Evolutionary conservation across 2,113 vertebrate species (phyloP).

Genomic region (Chloropsis hardwickii): DNA sequence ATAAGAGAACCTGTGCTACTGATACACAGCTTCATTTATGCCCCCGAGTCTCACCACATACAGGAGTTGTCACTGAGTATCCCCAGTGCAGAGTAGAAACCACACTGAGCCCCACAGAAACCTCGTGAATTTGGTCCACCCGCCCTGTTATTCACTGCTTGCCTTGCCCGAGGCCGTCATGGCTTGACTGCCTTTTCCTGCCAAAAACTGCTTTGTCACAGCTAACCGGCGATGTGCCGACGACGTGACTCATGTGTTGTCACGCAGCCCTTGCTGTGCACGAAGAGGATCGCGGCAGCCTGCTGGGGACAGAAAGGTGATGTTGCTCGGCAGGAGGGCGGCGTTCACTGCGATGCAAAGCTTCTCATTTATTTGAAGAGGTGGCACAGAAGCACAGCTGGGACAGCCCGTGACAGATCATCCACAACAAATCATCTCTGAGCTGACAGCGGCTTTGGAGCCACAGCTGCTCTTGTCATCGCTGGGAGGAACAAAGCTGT

Average conservation of each 20-base stretch:
- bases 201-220: not conserved
- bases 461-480: not conserved
- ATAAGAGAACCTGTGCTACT: not conserved
- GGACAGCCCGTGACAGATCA: not conserved
- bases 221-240: not conserved
- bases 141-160: not conserved
- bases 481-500: not conserved
- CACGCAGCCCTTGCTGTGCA: fast-evolving
- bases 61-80: not conserved
- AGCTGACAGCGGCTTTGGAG: not conserved
- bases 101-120: not conserved
- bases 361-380: not conserved
- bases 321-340: fast-evolving
- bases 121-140: not conserved
- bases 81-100: not conserved
- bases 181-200: not conserved
- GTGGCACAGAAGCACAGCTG: not conserved
- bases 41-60: not conserved
- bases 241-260: not conserved
- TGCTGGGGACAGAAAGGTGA: not conserved
- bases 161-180: not conserved
- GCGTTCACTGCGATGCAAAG: not conserved
- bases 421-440: not conserved
- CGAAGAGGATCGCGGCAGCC: fast-evolving
- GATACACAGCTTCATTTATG: not conserved